Evolutionary conservation across 2,113 vertebrate genomes (phyloP).

Genomic region (Haemorhous mexicanus): DNA sequence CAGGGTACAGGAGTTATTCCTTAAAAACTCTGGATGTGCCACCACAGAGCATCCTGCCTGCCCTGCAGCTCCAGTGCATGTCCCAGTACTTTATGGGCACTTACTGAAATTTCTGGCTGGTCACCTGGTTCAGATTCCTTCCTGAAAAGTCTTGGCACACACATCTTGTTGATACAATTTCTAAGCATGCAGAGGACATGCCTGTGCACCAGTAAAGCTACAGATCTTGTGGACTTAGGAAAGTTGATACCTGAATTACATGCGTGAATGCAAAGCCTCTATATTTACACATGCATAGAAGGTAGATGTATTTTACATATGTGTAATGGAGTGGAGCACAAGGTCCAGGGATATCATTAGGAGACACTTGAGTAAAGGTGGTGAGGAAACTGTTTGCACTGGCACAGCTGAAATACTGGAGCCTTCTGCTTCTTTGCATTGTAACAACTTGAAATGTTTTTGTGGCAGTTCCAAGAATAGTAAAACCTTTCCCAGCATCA

Average conservation of each 20-base stretch:
- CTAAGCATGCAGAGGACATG: not conserved
- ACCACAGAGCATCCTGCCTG: not conserved
- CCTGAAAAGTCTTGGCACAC: not conserved
- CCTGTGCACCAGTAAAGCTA: not conserved
- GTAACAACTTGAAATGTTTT: not conserved
- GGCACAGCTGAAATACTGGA: not conserved
- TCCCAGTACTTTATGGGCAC: not conserved
- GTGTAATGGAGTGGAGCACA: not conserved
- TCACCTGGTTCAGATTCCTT: not conserved
- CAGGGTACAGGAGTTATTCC: not conserved
- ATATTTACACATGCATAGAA: not conserved
- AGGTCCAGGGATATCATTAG: not conserved
- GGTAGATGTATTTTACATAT: not conserved
- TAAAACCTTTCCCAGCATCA: conserved; percentile 1
- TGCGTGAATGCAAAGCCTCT: not conserved
- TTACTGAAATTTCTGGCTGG: not conserved
- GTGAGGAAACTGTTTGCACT: conserved; percentile 21
- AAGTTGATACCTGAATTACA: not conserved
- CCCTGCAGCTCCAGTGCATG: not conserved
- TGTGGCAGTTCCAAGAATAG: conserved; percentile 18
- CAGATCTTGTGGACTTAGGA: not conserved
- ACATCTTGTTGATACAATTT: not conserved
- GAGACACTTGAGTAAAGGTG: not conserved
- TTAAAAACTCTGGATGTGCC: not conserved
- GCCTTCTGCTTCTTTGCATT: not conserved